These are phyloP conservation scores for Albula glossodonta DNA, from an alignment of 2,113 vertebrate species.

Conservation along the genomic window DNA sequence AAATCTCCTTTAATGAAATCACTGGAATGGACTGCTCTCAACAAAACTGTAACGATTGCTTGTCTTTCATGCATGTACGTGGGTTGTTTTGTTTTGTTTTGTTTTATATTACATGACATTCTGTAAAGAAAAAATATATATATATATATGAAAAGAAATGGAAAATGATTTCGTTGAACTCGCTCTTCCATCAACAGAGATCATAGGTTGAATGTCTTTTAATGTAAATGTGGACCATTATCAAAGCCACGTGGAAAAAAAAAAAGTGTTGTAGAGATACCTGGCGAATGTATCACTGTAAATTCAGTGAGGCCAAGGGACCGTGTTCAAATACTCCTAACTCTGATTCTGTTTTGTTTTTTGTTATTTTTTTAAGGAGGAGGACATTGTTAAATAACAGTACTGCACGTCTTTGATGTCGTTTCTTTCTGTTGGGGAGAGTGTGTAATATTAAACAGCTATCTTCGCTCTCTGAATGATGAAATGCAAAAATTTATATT, in stretches of 20 bases:
- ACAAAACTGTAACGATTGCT: slow-evolving; percentile 72
- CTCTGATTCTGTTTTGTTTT: slow-evolving; percentile 13
- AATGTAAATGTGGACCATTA: neutral
- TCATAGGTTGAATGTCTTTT: neutral
- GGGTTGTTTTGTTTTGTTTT: slow-evolving; percentile 29
- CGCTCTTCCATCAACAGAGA: neutral
- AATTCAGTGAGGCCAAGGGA: neutral
- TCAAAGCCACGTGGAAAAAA: neutral
- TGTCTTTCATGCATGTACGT: slow-evolving; percentile 76
- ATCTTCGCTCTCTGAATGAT: slow-evolving; percentile 47
- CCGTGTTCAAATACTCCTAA: neutral
- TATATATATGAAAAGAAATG: neutral
- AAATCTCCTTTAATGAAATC: slow-evolving; percentile 57
- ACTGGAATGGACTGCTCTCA: slow-evolving; percentile 61
- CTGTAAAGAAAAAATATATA: slow-evolving; percentile 47
- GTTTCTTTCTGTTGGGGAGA: slow-evolving; percentile 56
- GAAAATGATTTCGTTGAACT: neutral
- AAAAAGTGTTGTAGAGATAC: neutral
- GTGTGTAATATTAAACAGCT: slow-evolving; percentile 52
- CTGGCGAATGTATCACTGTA: neutral
- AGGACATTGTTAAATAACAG: slow-evolving; percentile 55
- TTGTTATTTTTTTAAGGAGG: slow-evolving; percentile 54
- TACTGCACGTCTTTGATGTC: slow-evolving; percentile 63
- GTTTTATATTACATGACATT: slow-evolving; percentile 43
- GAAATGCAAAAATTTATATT: slow-evolving; percentile 37